Conservation (phyloP, 2,113 vertebrate genomes). For the Uropsilus gracilis region DNA sequence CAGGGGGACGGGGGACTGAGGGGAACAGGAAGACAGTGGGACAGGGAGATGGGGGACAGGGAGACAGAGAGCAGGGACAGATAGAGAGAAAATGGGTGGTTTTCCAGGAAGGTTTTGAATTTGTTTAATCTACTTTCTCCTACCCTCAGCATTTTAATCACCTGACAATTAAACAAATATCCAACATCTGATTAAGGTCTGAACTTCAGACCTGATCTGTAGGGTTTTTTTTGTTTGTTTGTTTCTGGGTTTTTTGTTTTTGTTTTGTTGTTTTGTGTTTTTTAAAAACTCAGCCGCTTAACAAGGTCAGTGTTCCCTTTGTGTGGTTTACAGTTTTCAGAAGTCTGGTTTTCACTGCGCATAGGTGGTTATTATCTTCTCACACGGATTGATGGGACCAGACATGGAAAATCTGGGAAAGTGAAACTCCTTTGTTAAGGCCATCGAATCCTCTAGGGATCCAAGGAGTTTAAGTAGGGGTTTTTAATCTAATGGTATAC, state of each 20-base stretch:
- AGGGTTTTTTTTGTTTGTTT: slow-evolving; percentile 56
- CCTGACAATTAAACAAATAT: slow-evolving; percentile 18
- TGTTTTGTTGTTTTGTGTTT: too few relatives aligned
- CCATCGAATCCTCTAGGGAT: background rate
- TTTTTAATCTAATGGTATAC: background rate
- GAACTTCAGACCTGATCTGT: background rate
- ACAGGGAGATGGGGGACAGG: background rate
- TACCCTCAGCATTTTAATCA: background rate
- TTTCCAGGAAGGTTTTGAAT: slow-evolving; percentile 19
- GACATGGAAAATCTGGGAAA: background rate
- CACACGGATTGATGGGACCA: background rate
- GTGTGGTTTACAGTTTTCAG: background rate
- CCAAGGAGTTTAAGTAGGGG: background rate
- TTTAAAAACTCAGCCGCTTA: background rate
- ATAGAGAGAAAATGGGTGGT: background rate
- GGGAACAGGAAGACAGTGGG: background rate
- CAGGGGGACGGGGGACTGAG: background rate
- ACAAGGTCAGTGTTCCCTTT: slow-evolving; percentile 4
- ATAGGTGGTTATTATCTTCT: background rate
- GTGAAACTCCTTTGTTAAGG: background rate
- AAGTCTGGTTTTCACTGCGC: background rate
- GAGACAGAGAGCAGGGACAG: background rate
- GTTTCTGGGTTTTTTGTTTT: too few relatives aligned
- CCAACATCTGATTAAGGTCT: slow-evolving; percentile 4
- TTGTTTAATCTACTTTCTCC: slow-evolving; percentile 18